Base-by-base conservation (phyloP, 1,140 invertebrate genomes). In the Conus betulinus region DNA sequence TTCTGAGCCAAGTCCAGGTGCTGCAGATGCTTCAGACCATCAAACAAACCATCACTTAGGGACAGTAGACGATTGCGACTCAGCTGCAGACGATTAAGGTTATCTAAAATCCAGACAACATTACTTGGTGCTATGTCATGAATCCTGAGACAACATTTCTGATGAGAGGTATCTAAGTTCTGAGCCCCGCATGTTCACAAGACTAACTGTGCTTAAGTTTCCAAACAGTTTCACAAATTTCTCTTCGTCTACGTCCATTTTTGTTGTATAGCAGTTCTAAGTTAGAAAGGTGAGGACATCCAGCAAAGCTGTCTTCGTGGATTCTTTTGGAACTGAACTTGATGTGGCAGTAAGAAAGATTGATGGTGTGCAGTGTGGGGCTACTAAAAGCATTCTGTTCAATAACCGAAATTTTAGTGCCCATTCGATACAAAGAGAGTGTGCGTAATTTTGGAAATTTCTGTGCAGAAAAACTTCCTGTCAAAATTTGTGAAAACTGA, bases 21-120 rank as follows among this genome's bases (percentile, higher is more conserved):
- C 5, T 23, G 4, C 27, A 86, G 60, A 76, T 55, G 78, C 81
- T 76, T 55, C 85, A 74, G 57, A 63, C 74, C 86, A 82, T 87
- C 60, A 78, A 86, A 86, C 13, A 55, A 10, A 53, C 84, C 84
- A 15, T 86, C 84, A 1, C n/a, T 25, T 13, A 86, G 20, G 17
- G 17, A 20, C 5, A 8, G 15, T 0, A 86, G 11, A 5, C 25
- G 15, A 20, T 86, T 86, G 27, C 51, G 25, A 4, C 8, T 25
- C 25, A 86, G 39, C 13, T 51, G 15, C 13, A 86, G 60, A 17
- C 23, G 25, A n/a, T 23, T 17, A 3, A 86, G n/a, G 1, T 51
- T 52, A 17, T 1, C n/a, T n/a, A 15, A 53, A 86, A 55, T 1
- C 27, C 20, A 10, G 60, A 5, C 2, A 86, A n/a, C n/a, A n/a